Percentiles rank a stretch among this genome's conserved stretches.
Evolutionary conservation across 2,888 invertebrate species (phyloP).

Genomic region (Ectobius pallidus): DNA sequence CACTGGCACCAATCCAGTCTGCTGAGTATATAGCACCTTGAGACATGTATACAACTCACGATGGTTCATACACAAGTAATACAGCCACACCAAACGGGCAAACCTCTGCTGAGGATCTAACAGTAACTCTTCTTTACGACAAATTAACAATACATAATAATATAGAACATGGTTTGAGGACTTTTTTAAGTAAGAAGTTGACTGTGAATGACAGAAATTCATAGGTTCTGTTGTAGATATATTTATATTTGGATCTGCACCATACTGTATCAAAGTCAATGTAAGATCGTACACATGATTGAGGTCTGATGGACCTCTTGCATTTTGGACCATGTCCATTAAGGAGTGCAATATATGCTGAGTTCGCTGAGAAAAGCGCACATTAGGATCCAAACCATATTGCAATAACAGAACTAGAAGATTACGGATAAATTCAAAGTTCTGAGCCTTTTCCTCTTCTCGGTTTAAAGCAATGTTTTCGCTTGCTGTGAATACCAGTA

Average conservation of each 20-base stretch:
- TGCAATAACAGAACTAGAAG: conserved; percentile 67
- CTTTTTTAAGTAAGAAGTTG: conserved; percentile 61
- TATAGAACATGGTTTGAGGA: conserved; percentile 68
- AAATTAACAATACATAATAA: conserved; percentile 73
- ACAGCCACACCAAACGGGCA: conserved; percentile 68
- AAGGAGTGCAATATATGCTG: conserved; percentile 74
- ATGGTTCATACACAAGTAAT: conserved; percentile 71
- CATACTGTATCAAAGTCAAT: conserved; percentile 72
- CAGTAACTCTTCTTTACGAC: conserved; percentile 67
- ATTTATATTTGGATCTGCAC: conserved; percentile 73
- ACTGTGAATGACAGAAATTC: conserved; percentile 58
- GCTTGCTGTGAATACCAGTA: conserved; percentile 72
- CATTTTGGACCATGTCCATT: conserved; percentile 70
- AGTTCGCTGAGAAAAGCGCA: conserved; percentile 63
- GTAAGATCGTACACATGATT: conserved; percentile 73
- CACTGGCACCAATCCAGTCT: conserved; percentile 66
- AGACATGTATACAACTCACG: conserved; percentile 71
- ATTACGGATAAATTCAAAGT: conserved; percentile 73
- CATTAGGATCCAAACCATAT: conserved; percentile 71
- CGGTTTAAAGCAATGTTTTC: conserved; percentile 72
- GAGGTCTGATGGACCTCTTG: conserved; percentile 69
- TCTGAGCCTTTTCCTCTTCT: conserved; percentile 68
- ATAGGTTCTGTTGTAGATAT: conserved; percentile 55
- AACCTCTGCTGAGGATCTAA: conserved; percentile 68
- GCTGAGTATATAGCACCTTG: conserved; percentile 68